Evolutionary conservation across 2,113 vertebrate species (phyloP), one percentile per base, ranked within the genome.

Genomic region (Otocyon megalotis): DNA sequence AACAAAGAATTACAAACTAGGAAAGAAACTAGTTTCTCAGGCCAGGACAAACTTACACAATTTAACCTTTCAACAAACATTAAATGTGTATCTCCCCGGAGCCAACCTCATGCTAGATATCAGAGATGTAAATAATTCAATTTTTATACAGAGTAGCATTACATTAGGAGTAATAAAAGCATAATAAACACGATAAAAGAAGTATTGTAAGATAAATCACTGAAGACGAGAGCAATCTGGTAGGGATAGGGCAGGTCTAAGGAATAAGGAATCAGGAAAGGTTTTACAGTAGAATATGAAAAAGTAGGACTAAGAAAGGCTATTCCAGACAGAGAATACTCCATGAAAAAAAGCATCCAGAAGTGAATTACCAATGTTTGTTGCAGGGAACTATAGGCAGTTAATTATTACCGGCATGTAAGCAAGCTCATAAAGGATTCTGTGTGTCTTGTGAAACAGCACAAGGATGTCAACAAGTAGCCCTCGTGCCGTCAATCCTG

Each of bases 31-130:
- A 90, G 17, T 95, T 37, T 9, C 72, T 0, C 37, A 93, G 35
- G 60, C 65, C 43, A 84, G 50, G 43, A 96, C 28, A 94, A 76
- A 92, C 4, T 90, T 28, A 83, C 0, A 94, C 48, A 97, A 76
- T 76, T 93, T 91, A 89, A 97, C n/a, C 35, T 96, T 89, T 86
- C 28, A 96, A 88, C 32, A 91, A 95, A 72, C 26, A 94, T 11
- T 94, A 77, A 91, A 77, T 20, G 11, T 72, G 19, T 48, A 54
- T 84, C 69, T 84, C 54, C 89, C 67, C 81, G 32, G n/a, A 71
- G 26, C 43, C 69, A 93, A 81, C 13, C 37, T 54, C 72, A 65
- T 56, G 54, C 58, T 77, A 88, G 69, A 79, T n/a, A 32, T 8
- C 93, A 20, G 13, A 95, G 22, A 69, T 10, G 8, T 50, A 74